phyloP scores from a whole-genome alignment of 2,797 vertebrate genomes.

The Chaetophractus vellerosus region DNA sequence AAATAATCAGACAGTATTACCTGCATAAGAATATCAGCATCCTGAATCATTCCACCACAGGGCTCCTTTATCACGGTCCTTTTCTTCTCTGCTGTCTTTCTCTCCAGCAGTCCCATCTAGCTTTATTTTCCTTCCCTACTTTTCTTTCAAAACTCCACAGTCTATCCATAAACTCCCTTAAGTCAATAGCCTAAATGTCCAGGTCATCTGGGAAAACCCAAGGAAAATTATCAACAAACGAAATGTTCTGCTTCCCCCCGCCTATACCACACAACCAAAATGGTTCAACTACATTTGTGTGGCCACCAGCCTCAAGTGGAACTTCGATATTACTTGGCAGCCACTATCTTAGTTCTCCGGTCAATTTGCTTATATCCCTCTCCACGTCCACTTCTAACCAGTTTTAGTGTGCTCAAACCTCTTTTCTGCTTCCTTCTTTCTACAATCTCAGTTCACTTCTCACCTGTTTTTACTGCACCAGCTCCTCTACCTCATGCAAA shows the following conservation, averaged over 20 bases:
- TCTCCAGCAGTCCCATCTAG: not conserved
- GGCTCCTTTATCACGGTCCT: not conserved
- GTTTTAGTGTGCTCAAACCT: not conserved
- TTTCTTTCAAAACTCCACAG: constrained; percentile 10
- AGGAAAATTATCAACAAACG: not conserved
- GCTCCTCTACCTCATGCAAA: not conserved
- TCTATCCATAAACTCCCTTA: not conserved
- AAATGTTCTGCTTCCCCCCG: not conserved
- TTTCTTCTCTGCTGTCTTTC: not conserved
- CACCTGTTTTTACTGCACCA: not conserved
- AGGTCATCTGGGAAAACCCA: not conserved
- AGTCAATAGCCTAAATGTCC: not conserved
- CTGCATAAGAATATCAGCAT: not conserved
- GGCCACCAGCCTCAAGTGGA: not conserved
- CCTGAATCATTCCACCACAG: not conserved
- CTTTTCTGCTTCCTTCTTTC: not conserved
- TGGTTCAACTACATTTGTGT: not conserved
- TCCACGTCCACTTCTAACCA: not conserved
- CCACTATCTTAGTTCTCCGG: not conserved
- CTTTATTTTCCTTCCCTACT: not conserved
- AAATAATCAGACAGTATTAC: not conserved
- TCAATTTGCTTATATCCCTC: not conserved
- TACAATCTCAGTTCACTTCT: not conserved
- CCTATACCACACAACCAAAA: not conserved
- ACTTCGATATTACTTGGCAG: not conserved